Conservation (phyloP, 1,140 invertebrate genomes). For the Drosophila pruinosa region DNA sequence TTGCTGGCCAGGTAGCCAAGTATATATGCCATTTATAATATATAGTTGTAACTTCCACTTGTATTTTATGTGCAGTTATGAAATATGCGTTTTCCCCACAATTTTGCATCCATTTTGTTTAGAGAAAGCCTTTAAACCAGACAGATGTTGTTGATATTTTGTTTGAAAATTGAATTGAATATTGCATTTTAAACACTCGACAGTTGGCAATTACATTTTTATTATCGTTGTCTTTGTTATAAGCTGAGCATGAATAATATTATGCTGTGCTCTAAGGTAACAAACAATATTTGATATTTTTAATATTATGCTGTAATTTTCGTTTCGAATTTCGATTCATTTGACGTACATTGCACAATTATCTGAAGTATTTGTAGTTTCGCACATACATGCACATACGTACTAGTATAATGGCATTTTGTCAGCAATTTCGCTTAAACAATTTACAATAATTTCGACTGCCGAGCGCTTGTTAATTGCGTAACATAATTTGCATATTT, state of each 20-base stretch:
- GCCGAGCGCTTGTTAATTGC: slow-evolving; percentile 27
- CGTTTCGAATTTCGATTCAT: neutral
- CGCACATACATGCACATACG: neutral
- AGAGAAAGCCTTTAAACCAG: neutral
- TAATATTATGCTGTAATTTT: neutral
- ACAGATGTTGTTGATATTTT: slow-evolving; percentile 3
- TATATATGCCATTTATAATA: slow-evolving; percentile 34
- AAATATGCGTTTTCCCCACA: slow-evolving; percentile 13
- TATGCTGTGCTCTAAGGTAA: no score
- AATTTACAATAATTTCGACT: slow-evolving; percentile 26
- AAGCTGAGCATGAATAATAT: no score
- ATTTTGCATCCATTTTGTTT: slow-evolving; percentile 3
- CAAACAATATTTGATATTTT: neutral
- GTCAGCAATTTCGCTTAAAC: slow-evolving; percentile 15
- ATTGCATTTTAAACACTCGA: neutral
- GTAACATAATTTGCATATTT: slow-evolving; percentile 39
- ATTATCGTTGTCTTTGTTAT: neutral
- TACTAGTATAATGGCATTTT: slow-evolving; percentile 12
- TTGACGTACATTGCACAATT: neutral
- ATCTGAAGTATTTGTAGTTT: slow-evolving; percentile 3
- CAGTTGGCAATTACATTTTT: no score
- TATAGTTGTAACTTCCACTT: slow-evolving; percentile 33
- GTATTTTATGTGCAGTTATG: slow-evolving; percentile 1
- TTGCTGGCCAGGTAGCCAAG: slow-evolving; percentile 56
- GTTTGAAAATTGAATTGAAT: neutral